Conservation (phyloP, 2,113 vertebrate genomes). For the Platycercus adscitus region DNA sequence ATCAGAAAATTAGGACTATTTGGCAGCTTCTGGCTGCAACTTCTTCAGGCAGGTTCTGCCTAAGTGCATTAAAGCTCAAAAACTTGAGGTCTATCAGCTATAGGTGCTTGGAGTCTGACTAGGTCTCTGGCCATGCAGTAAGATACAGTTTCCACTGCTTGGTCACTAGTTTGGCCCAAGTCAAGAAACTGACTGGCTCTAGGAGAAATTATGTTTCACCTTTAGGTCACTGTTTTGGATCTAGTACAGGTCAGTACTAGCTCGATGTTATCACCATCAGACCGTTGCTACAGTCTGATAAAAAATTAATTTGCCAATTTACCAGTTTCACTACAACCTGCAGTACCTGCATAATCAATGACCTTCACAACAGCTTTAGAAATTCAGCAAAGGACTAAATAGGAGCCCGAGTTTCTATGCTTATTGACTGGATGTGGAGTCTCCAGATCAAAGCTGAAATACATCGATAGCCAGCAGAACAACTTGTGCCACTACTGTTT, state of each 20-base stretch:
- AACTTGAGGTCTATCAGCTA: background rate
- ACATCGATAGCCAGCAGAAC: background rate
- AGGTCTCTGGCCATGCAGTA: background rate
- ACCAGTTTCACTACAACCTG: background rate
- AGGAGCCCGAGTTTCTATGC: background rate
- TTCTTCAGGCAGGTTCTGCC: background rate
- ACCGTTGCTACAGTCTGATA: background rate
- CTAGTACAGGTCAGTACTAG: background rate
- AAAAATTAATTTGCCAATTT: background rate
- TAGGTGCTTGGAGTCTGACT: background rate
- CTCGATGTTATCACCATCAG: background rate
- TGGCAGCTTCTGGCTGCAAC: background rate
- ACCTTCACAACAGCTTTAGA: background rate
- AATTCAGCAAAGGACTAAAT: background rate
- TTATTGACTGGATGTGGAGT: background rate
- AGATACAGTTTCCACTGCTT: background rate
- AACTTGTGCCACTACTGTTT: background rate
- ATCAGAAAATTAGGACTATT: background rate
- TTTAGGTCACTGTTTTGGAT: background rate
- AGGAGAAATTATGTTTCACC: background rate
- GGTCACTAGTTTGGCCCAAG: background rate
- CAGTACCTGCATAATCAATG: background rate
- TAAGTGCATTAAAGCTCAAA: background rate
- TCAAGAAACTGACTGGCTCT: background rate
- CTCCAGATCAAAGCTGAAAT: background rate